Base-by-base conservation (phyloP, 2,888 invertebrate species). In the Eristalis arbustorum region DNA sequence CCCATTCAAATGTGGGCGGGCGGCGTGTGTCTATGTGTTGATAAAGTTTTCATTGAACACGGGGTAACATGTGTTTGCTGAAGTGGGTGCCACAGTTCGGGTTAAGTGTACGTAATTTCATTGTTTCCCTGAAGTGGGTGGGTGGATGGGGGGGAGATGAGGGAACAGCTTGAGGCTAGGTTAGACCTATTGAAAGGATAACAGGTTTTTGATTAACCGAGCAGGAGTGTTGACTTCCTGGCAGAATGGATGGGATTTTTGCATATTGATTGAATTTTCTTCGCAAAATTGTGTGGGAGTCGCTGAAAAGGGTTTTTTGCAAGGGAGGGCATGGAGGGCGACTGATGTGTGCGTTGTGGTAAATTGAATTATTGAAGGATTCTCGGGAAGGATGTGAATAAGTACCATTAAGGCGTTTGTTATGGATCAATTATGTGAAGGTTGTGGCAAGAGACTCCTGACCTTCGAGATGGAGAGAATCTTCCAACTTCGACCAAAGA, bases 11-110 rank as follows among this genome's bases (percentile, higher is more conserved):
- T 42, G 67, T 40, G 64, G 63, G 18, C 22, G 59, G 22, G 22
- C 25, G 31, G 22, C 14, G 23, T 11, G 40, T 18, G 42, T 56
- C 71, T 22, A 68, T 68, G 63, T 67, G 18, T 61, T 40, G 59
- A 64, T 72, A 83, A 81, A 77, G 73, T 85, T 81, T 81, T 69
- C 66, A 67, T 80, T 66, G 63, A 85, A 74, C 82, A 76, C 40
- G 66, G 25, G 69, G 69, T 82, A 71, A 62, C 77, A 71, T 85
- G 82, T 68, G 84, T 85, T 76, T 64, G 42, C 64, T 64, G 42
- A 72, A 69, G 68, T 42, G 67, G 25, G 59, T 31, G 34, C 42
- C 25, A 28, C 72, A 34, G 63, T 23, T 73, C 66, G 1, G 66
- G 85, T 69, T 69, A 66, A 34, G 61, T 75, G 63, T 68, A 81